A percentile compares a stretch with the other conserved stretches of the same genome.
Conservation (phyloP, 2,113 vertebrate species). For the Lepidothrix coronata region DNA sequence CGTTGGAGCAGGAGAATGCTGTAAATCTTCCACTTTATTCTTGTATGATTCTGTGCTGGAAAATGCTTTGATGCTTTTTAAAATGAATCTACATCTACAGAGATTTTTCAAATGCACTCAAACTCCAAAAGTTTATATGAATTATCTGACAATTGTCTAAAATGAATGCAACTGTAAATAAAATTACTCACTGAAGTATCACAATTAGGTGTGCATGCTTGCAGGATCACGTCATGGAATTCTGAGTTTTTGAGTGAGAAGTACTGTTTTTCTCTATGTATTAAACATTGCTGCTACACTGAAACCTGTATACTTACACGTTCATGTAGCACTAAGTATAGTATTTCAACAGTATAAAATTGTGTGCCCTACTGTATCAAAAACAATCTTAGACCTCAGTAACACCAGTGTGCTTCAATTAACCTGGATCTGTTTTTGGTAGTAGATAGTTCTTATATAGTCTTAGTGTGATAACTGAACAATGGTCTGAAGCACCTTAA, state of each 20-base stretch:
- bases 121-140: neutral
- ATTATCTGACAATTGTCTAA: neutral
- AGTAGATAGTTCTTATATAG: conserved; percentile 2
- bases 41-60: neutral
- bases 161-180: neutral
- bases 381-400: neutral
- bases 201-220: neutral
- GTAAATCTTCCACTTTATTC: neutral
- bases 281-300: neutral
- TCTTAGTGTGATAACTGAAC: neutral
- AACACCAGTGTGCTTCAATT: neutral
- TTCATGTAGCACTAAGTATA: neutral
- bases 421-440: neutral
- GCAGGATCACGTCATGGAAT: neutral
- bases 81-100: neutral
- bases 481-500: conserved; percentile 25
- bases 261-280: neutral
- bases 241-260: neutral
- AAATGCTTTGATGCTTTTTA: neutral
- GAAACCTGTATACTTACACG: neutral
- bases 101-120: neutral
- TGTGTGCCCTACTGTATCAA: neutral
- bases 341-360: neutral
- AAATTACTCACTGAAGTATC: neutral
- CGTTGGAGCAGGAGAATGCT: neutral